Evolutionary conservation across 2,888 invertebrate species (phyloP), one percentile per base, ranked within the genome.

Genomic region (Andrena camellia): DNA sequence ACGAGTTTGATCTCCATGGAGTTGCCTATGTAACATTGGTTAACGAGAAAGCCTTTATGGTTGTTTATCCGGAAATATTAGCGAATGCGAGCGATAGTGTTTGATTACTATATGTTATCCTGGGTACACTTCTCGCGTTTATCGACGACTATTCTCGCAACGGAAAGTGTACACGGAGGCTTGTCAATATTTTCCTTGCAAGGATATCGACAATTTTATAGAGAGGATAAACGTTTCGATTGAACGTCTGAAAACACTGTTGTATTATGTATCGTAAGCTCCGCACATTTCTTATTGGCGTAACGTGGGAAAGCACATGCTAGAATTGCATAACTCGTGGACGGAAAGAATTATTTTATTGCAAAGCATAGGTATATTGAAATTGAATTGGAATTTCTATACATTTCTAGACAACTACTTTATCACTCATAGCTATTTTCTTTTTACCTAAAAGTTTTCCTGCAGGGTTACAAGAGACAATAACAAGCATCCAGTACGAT

Each of bases 171-270:
- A 35, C 23, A 10, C 23, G 31, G 54, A 13, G 2, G 2, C 13
- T 60, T n/a, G 33, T 74, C 68, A 35, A 74, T 68, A 48, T 33
- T 60, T 60, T 59, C 59, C 29, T 69, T 59, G 13, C 26, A 26
- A 42, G 26, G 35, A 17, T 69, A 42, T 69, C 54, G 69, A 59
- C 69, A 69, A 59, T 42, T 69, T 59, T 57, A 69, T 42, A 69
- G 26, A 33, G 42, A 35, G 35, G 35, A 69, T 69, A 69, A 59
- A 69, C 59, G 59, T 69, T 69, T 35, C 57, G 59, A 69, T 69
- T 69, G 59, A 59, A 69, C 63, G 63, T 42, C 23, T 63, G 26
- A 42, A 63, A 63, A 35, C 20, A 42, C 42, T 42, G 8, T 69
- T 57, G 35, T 42, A n/a, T 69, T 20, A 13, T 54, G 23, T 29